Conservation (phyloP, 1,140 invertebrate species). For the Archivesica marissinica region DNA sequence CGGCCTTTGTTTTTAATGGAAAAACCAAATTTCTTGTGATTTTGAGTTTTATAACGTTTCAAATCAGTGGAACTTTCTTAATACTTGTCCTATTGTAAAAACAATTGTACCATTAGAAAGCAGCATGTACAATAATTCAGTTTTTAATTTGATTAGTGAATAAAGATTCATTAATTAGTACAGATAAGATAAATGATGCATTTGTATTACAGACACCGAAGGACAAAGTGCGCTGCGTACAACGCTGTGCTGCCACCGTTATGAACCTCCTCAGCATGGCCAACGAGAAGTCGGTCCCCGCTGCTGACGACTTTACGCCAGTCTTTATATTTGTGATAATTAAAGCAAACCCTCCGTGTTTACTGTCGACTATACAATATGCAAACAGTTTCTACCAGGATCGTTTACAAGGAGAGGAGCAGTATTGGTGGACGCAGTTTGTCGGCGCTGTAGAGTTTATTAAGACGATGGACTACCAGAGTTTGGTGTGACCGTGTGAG, state of each 20-base stretch:
- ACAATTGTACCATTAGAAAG: too few species aligned
- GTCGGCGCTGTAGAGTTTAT: constrained; percentile 98
- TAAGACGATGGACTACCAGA: constrained; percentile 96
- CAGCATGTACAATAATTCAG: too few species aligned
- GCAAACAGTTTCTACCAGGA: constrained; percentile 96
- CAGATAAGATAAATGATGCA: too few species aligned
- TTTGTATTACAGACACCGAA: constrained; percentile 88
- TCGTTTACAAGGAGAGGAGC: constrained; percentile 94
- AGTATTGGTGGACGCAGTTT: constrained; percentile 99
- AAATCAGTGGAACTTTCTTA: too few species aligned
- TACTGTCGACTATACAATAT: constrained; percentile 98
- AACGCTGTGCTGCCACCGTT: constrained; percentile 93
- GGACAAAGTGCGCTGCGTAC: constrained; percentile 96
- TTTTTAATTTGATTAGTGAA: too few species aligned
- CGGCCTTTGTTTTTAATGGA: too few species aligned
- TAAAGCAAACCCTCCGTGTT: constrained; percentile 96
- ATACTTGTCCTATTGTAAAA: too few species aligned
- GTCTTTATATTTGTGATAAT: constrained; percentile 98
- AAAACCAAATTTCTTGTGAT: too few species aligned
- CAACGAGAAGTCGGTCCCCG: constrained; percentile 91
- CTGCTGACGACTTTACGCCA: constrained; percentile 98
- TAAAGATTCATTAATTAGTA: background rate
- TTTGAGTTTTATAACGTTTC: too few species aligned
- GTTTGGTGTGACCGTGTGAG: too few species aligned
- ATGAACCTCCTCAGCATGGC: constrained; percentile 95